These are phyloP conservation scores for Apamea sordens DNA, from an alignment of 2,888 invertebrate species.

Conservation along the genomic window DNA sequence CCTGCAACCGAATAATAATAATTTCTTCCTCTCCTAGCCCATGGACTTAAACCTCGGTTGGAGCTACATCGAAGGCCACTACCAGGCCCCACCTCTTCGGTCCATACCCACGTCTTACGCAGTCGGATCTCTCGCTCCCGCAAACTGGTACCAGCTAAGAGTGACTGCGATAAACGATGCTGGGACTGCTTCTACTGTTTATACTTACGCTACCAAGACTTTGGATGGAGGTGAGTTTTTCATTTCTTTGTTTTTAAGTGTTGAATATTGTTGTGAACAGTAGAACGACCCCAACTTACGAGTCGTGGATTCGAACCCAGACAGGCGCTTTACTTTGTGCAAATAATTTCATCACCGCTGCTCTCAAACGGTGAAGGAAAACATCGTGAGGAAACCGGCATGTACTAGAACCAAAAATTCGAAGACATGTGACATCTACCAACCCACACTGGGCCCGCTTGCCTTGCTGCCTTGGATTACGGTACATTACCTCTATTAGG, in stretches of 20 bases:
- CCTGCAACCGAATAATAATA: not conserved
- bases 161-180: conserved; percentile 92
- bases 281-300: too few relatives aligned
- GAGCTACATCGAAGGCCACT: conserved; percentile 84
- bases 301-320: too few relatives aligned
- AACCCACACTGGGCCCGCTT: too few relatives aligned
- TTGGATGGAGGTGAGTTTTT: conserved; percentile 89
- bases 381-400: too few relatives aligned
- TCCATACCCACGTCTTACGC: conserved; percentile 86
- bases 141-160: conserved; percentile 91
- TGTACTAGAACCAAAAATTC: too few relatives aligned
- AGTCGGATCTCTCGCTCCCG: conserved; percentile 90
- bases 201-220: conserved; percentile 91
- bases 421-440: too few relatives aligned
- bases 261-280: not conserved
- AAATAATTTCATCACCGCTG: too few relatives aligned
- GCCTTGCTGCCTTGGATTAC: too few relatives aligned
- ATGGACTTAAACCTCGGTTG: conserved; percentile 82
- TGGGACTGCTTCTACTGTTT: conserved; percentile 90
- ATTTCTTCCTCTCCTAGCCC: conserved; percentile 69
- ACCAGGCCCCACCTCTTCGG: conserved; percentile 80
- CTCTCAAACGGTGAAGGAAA: too few relatives aligned
- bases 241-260: not conserved
- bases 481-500: too few relatives aligned
- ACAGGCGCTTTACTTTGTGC: too few relatives aligned